Conservation (phyloP, 2,113 vertebrate genomes). For the Aix galericulata region DNA sequence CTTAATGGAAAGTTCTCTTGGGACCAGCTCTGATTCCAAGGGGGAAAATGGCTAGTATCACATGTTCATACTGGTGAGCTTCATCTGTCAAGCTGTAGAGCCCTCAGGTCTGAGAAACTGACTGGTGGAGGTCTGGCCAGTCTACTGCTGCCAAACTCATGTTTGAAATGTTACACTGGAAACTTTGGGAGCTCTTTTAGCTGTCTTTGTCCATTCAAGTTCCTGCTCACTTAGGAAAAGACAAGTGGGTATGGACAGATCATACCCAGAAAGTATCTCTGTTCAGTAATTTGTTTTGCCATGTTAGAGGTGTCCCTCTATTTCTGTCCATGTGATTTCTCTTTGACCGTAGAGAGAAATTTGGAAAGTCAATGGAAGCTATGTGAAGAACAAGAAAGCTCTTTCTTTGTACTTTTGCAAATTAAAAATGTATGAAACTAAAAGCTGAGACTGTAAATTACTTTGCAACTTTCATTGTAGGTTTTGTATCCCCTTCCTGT, state of each 20-base stretch:
- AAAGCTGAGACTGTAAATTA: neutral
- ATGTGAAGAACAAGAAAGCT: neutral
- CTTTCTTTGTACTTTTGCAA: neutral
- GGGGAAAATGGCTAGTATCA: neutral
- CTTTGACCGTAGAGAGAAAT: neutral
- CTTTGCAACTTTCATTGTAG: neutral
- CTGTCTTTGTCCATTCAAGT: neutral
- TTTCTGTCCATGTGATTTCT: neutral
- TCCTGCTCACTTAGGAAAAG: neutral
- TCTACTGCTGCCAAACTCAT: neutral
- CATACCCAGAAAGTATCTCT: neutral
- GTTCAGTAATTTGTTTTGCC: neutral
- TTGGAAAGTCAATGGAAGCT: neutral
- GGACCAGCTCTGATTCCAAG: neutral
- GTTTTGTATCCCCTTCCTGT: constrained; percentile 26
- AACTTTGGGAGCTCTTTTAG: neutral
- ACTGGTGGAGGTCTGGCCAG: neutral
- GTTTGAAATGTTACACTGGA: neutral
- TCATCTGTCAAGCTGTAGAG: neutral
- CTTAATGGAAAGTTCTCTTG: neutral
- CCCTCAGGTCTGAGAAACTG: neutral
- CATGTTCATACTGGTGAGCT: rapidly evolving
- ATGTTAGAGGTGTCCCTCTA: neutral
- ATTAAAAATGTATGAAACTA: neutral
- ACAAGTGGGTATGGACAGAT: neutral